Evolutionary conservation across 2,113 vertebrate species (phyloP), one percentile per base, ranked within the genome.

Genomic region (Lophotis ruficrista): DNA sequence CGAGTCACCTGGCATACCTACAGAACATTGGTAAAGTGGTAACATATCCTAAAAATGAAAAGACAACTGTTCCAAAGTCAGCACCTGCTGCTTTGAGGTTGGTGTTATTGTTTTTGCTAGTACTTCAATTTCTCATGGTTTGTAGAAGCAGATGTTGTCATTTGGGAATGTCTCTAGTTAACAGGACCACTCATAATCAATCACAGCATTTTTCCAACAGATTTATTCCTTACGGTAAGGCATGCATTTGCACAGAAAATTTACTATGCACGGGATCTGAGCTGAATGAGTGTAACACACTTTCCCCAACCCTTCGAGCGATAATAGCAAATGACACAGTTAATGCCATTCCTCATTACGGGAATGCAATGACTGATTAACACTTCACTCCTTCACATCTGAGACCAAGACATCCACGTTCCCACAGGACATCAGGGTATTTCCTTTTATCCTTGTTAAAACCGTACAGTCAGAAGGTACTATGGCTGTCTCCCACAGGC

Each of bases 121-220:
- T 90, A 84, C 69, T 96, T 93, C 73, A 54, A 89, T 90, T 97
- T 97, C 94, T 97, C 90, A 96, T 82, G 80, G 93, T 97, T 97
- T 97, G 92, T 87, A 37, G 31, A 96, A 97, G 89, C 96, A 95
- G 79, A 97, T 87, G 92, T 92, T 90, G 91, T 71, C 70, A 72
- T 93, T 97, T 97, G 93, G 88, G 95, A 97, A 96, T 70, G 87
- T 84, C 92, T 96, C 88, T 81, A 93, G 93, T 95, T 97, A 98
- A 93, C 75, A 94, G 94, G 95, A 90, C 76, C 82, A 69, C 82
- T 62, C 2, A 8, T 94, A 97, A 96, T 96, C 94, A 96, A 84
- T 94, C 96, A 97, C 45, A 96, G 58, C 9, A 30, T 94, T 97
- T 95, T 97, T 83, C 89, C 93, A 95, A 92, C 20, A 80, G 62